These are phyloP conservation scores for Macquaria ambigua DNA, from an alignment of 2,113 vertebrate genomes.

Conservation along the genomic window DNA sequence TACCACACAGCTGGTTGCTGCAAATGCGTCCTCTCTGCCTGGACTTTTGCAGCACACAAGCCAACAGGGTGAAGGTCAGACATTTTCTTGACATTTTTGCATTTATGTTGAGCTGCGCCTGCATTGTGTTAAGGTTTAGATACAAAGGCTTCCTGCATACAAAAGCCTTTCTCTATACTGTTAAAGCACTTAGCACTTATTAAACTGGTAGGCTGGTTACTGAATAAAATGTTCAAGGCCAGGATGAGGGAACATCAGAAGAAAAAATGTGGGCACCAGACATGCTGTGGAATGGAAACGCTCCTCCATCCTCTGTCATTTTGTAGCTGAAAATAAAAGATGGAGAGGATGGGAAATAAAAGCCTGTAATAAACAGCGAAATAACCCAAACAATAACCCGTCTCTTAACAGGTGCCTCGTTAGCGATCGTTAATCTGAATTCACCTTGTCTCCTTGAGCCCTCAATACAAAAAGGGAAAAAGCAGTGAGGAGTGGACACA, in stretches of 20 bases:
- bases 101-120: constrained; percentile 32
- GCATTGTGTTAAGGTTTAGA: constrained; percentile 29
- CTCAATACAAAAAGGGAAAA: background rate
- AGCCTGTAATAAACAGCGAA: constrained; percentile 28
- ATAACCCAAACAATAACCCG: constrained; percentile 17
- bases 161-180: constrained; percentile 83
- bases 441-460: constrained; percentile 35
- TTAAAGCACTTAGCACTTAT: constrained; percentile 59
- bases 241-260: constrained; percentile 82
- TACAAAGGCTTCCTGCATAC: constrained; percentile 39
- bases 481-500: constrained; percentile 16
- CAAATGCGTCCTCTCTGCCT: constrained; percentile 25
- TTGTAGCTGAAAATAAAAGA: constrained; percentile 30
- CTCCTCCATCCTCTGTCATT: constrained; percentile 26
- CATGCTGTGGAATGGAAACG: constrained; percentile 17
- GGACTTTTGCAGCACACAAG: constrained; percentile 17
- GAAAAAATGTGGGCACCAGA: constrained; percentile 29
- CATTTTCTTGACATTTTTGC: constrained; percentile 25
- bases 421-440: constrained; percentile 20
- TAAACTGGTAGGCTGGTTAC: constrained; percentile 34
- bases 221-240: constrained; percentile 87
- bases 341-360: constrained; percentile 22
- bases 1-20: constrained; percentile 50
- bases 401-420: background rate
- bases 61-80: constrained; percentile 24